Evolutionary conservation across 2,113 vertebrate species (phyloP).

Genomic region (Corydoras maculifer): DNA sequence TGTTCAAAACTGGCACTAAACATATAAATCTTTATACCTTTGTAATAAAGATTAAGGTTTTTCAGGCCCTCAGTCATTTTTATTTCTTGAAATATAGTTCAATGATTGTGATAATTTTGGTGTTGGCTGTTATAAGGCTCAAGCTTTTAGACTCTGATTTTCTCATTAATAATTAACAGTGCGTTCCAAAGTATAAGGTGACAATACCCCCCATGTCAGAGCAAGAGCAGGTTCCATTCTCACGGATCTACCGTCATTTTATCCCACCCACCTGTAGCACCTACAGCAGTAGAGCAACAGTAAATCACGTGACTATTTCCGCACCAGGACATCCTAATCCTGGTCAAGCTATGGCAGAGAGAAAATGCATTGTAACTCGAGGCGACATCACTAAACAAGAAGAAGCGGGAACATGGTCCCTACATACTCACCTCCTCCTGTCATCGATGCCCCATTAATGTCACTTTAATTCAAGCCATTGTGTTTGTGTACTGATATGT

Average conservation of each 20-base stretch:
- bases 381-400: slow-evolving; percentile 67
- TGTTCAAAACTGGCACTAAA: too few species aligned
- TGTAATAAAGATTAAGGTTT: too few species aligned
- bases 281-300: slow-evolving; percentile 59
- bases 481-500: slow-evolving; percentile 1
- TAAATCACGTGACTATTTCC: slow-evolving; percentile 75
- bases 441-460: slow-evolving; percentile 76
- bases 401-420: slow-evolving; percentile 69
- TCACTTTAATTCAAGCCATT: slow-evolving; percentile 66
- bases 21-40: too few species aligned
- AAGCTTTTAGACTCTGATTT: slow-evolving; percentile 64
- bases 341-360: slow-evolving; percentile 42
- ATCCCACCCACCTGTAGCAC: slow-evolving; percentile 60
- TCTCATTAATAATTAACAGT: slow-evolving; percentile 63
- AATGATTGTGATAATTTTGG: slow-evolving; percentile 59
- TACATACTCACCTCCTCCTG: slow-evolving; percentile 64
- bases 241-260: slow-evolving; percentile 56
- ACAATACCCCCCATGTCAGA: slow-evolving; percentile 58
- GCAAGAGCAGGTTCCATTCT: slow-evolving; percentile 49
- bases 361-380: slow-evolving; percentile 67
- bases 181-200: slow-evolving; percentile 63
- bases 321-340: slow-evolving; percentile 65
- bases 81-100: not conserved
- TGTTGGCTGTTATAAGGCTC: slow-evolving; percentile 60
- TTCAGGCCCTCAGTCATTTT: too few species aligned